These are phyloP conservation scores for Dendrophyllia cribrosa DNA, from an alignment of 64 coral and sea anemone genomes.

Conservation along the genomic window DNA sequence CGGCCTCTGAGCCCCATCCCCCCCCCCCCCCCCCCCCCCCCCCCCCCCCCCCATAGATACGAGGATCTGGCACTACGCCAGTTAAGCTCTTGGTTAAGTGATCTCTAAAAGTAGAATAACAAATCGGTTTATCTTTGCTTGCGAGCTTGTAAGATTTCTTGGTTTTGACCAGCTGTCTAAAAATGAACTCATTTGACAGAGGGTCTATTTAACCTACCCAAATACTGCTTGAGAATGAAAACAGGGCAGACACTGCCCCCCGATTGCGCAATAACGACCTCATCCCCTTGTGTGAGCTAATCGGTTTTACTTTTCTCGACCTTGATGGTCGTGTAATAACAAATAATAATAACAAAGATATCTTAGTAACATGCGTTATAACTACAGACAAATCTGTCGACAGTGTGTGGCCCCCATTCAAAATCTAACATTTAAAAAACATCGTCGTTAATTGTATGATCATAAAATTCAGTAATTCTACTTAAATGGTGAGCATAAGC, in stretches of 20 bases:
- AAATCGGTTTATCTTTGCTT: too few species aligned
- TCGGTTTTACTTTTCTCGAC: conserved; percentile 59
- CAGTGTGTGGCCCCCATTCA: conserved; percentile 42
- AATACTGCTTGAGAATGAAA: conserved; percentile 36
- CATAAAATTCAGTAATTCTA: conserved; percentile 63
- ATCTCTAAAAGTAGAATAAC: too few species aligned
- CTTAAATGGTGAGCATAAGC: conserved; percentile 59
- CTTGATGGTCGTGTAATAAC: conserved; percentile 40
- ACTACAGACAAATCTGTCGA: conserved; percentile 64
- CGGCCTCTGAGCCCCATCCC: too few species aligned
- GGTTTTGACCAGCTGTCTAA: too few species aligned
- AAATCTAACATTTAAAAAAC: conserved; percentile 23
- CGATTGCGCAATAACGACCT: conserved; percentile 60
- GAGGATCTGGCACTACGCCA: too few species aligned
- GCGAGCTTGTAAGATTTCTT: too few species aligned
- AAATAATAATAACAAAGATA: too few species aligned
- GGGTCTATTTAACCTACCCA: too few species aligned
- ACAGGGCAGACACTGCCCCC: conserved; percentile 59
- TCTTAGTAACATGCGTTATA: conserved; percentile 73
- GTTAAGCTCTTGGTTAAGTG: too few species aligned
- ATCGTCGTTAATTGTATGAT: conserved; percentile 62
- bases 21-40: too few species aligned
- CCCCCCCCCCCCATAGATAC: too few species aligned
- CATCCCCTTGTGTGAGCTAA: conserved; percentile 44
- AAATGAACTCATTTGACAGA: too few species aligned